Conservation (phyloP, 2,797 vertebrate genomes). For the Sarcophilus harrisii region DNA sequence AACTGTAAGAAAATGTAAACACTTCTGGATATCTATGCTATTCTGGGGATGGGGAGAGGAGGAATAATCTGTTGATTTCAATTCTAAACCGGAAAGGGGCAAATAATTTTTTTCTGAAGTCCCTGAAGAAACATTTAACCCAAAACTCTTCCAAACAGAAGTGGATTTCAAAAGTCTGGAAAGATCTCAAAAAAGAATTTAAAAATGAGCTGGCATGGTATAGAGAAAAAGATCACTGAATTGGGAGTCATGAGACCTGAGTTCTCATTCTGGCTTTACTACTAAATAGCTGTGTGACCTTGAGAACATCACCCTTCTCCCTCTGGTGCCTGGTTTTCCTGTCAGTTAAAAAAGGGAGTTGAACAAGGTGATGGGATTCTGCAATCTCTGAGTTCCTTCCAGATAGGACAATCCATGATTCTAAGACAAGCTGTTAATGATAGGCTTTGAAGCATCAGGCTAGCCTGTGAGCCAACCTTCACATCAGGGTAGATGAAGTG, state of each 20-base stretch:
- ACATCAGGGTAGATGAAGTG: not conserved
- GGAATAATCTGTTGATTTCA: slow-evolving; percentile 66
- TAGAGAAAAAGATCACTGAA: not conserved
- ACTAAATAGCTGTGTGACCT: not conserved
- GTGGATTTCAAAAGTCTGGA: slow-evolving; percentile 5
- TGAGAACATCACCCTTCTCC: not conserved
- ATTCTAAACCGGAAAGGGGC: slow-evolving; percentile 62
- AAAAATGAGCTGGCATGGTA: slow-evolving; percentile 25
- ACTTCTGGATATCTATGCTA: not conserved
- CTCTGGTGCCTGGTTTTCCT: not conserved
- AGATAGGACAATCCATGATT: not conserved
- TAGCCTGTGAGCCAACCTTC: not conserved
- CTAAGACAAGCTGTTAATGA: not conserved
- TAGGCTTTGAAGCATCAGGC: not conserved
- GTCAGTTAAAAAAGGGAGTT: not conserved
- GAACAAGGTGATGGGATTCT: rapidly evolving
- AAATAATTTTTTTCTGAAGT: slow-evolving; percentile 69
- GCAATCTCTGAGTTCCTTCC: not conserved
- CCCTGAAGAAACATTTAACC: slow-evolving; percentile 49
- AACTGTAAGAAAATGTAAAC: slow-evolving; percentile 52
- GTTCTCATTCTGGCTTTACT: not conserved
- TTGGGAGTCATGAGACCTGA: not conserved
- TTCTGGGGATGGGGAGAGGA: slow-evolving; percentile 40
- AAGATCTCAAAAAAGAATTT: slow-evolving; percentile 44
- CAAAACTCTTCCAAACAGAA: slow-evolving; percentile 61